Evolutionary conservation across 2,797 vertebrate species (phyloP).

Genomic region (Phyllotis vaccarum): DNA sequence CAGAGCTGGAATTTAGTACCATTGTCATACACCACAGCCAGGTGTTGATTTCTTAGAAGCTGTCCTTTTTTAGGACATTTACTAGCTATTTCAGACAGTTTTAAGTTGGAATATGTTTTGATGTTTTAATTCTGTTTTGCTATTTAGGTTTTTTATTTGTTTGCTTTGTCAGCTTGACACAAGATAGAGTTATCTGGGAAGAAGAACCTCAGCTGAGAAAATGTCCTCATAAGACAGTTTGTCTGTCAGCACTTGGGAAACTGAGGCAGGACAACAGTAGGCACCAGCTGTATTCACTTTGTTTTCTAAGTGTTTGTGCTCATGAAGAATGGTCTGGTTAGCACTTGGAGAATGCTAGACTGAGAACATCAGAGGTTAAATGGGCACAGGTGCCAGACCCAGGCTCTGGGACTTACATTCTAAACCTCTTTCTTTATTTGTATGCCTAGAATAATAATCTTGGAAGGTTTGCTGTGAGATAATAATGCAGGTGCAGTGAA

Average conservation of each 20-base stretch:
- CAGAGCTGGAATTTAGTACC: neutral
- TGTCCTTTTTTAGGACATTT: neutral
- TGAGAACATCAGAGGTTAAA: neutral
- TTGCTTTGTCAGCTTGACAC: neutral
- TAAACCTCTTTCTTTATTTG: neutral
- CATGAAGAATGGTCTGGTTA: neutral
- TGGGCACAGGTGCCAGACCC: neutral
- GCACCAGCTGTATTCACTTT: neutral
- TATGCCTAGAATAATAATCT: neutral
- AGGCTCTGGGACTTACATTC: neutral
- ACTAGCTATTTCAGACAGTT: neutral
- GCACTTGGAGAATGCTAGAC: neutral
- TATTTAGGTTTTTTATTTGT: neutral
- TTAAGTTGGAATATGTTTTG: conserved; percentile 56
- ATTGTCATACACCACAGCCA: neutral
- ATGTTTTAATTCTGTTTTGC: neutral
- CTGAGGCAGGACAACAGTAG: neutral
- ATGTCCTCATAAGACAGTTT: neutral
- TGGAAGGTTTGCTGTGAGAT: neutral
- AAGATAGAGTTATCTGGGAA: neutral
- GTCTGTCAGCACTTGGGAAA: neutral
- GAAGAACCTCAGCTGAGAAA: neutral
- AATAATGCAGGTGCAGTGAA: neutral
- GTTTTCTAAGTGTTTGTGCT: neutral
- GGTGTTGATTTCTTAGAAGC: conserved; percentile 27